Percentiles rank a stretch among this genome's conserved stretches.
Conservation (phyloP, 2,113 vertebrate genomes). For the Diadophis punctatus region DNA sequence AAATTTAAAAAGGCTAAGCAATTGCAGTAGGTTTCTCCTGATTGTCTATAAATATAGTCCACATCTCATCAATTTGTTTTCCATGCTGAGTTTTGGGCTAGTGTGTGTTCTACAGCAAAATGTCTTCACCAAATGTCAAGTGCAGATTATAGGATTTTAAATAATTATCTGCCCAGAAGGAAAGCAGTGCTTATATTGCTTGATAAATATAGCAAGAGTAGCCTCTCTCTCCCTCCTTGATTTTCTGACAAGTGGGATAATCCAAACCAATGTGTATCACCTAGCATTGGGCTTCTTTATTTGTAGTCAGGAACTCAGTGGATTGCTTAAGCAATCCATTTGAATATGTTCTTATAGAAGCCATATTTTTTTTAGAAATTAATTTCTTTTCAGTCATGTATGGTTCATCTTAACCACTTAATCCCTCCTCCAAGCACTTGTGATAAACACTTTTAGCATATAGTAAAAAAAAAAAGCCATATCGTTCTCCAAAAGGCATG, state of each 20-base stretch:
- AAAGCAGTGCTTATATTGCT: neutral
- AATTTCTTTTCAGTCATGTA: neutral
- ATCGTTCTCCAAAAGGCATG: neutral
- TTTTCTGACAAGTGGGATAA: neutral
- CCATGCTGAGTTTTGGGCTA: neutral
- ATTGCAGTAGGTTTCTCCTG: conserved; percentile 44
- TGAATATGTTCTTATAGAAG: neutral
- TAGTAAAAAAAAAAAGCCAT: neutral
- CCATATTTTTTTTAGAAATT: neutral
- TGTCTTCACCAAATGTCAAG: conserved; percentile 25
- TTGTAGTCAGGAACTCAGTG: neutral
- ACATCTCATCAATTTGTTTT: conserved; percentile 31
- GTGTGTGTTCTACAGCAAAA: conserved; percentile 9
- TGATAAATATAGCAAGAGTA: neutral
- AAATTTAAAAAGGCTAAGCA: conserved; percentile 38
- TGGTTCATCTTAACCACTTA: neutral
- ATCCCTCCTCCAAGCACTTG: neutral
- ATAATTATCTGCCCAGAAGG: conserved; percentile 32
- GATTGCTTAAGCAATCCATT: neutral
- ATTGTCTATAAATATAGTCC: conserved; percentile 30
- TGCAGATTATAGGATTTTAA: conserved; percentile 23
- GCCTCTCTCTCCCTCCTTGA: neutral
- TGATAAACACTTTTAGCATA: neutral
- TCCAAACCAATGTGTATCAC: neutral
- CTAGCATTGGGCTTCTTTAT: neutral